Base-by-base conservation (phyloP, 2,888 invertebrate genomes). In the Dicyrtoma fusca region DNA sequence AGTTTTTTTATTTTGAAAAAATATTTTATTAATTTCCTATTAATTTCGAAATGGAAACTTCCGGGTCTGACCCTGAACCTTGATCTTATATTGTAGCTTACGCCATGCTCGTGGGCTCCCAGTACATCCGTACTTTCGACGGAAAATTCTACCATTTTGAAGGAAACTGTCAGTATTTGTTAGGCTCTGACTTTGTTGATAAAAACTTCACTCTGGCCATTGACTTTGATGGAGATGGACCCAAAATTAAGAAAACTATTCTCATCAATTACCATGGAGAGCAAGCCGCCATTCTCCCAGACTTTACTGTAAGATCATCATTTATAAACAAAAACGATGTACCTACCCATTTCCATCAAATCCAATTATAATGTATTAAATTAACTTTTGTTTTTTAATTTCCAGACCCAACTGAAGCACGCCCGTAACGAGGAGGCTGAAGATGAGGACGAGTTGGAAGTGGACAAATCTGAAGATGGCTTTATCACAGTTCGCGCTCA, bases 111-210 rank as follows among this genome's bases (percentile, higher is more conserved):
- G 86, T 90, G 11, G 91, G 92, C 82, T 91, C 92, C 1, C 90
- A 92, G 81, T 92, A 94, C 84, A 88, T 93, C 83, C 91, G 93
- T 84, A 94, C 94, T 0, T 95, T 95, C 84, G 96, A 96, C 83
- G 91, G 91, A 0, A 88, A 89, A 79, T 91, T 92, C 82, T 85
- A 90, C 77, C 89, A 90, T 8, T 90, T 94, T 87, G 89, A 83
- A 70, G 94, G 94, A 49, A 87, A 86, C 64, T 96, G 96, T 86
- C 90, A 90, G 82, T 95, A 95, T 83, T 85, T 95, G 0, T 85
- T 96, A 6, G 91, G 90, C 0, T 90, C 92, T 81, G 96, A 97
- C 84, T 89, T 90, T 81, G 88, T 90, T 17, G 90, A 95, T 83
- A 89, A 92, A 75, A 93, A 94, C 86, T 96, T 97, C 86, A 90